Evolutionary conservation across 2,113 vertebrate genomes (phyloP).

Genomic region (Boulengeromyrus knoepffleri): DNA sequence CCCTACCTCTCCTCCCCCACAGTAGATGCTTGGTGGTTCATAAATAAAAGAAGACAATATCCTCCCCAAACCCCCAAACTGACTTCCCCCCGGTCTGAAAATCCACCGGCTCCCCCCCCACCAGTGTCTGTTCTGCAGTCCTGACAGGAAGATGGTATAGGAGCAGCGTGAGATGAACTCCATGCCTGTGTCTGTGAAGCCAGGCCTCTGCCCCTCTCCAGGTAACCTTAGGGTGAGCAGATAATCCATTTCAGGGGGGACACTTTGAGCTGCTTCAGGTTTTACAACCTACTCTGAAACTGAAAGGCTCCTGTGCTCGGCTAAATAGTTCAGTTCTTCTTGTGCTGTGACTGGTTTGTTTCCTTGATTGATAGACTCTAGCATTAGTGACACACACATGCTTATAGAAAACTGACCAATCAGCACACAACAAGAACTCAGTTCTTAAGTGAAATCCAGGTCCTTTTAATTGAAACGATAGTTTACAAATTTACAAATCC

Average conservation of each 20-base stretch:
- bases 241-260: background rate
- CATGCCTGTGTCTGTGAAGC: background rate
- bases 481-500: background rate
- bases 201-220: background rate
- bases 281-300: background rate
- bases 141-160: background rate
- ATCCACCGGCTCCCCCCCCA: background rate
- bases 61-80: constrained; percentile 10
- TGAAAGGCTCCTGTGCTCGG: background rate
- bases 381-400: background rate
- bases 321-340: background rate
- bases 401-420: background rate
- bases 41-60: constrained; percentile 13
- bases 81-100: background rate
- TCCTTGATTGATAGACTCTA: background rate
- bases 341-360: background rate
- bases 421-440: background rate
- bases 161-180: background rate
- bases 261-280: background rate
- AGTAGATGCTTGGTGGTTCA: background rate
- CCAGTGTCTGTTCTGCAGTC: background rate
- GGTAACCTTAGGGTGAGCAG: background rate
- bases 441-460: background rate
- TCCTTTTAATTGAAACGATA: background rate
- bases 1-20: constrained; percentile 4